Evolutionary conservation across 2,888 invertebrate genomes (phyloP).

Genomic region (Scaptomyza parva): DNA sequence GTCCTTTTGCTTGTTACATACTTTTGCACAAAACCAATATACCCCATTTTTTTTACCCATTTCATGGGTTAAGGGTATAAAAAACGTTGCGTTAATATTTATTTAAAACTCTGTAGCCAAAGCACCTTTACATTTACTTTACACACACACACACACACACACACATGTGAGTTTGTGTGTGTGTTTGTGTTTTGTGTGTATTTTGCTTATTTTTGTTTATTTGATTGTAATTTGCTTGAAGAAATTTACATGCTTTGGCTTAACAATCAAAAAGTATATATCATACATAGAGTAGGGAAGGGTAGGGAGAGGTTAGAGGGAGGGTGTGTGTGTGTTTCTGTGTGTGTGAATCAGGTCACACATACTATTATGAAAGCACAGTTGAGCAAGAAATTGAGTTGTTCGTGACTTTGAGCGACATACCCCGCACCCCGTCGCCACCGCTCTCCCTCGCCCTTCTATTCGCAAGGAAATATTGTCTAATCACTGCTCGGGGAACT

Average conservation of each 20-base stretch:
- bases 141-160: background rate
- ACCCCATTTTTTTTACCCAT: too few species aligned
- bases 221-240: conserved; percentile 72
- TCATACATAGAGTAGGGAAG: conserved; percentile 34
- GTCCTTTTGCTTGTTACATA: too few species aligned
- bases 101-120: conserved; percentile 59
- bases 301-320: background rate
- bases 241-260: conserved; percentile 76
- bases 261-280: conserved; percentile 61
- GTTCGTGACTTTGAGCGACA: conserved; percentile 42
- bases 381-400: conserved; percentile 58
- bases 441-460: background rate
- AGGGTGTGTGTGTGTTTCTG: background rate
- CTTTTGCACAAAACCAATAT: too few species aligned
- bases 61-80: too few species aligned
- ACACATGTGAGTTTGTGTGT: background rate
- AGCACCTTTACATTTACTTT: conserved; percentile 12
- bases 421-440: background rate
- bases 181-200: too few species aligned
- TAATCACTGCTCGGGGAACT: conserved; percentile 72
- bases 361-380: conserved; percentile 28
- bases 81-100: conserved; percentile 72
- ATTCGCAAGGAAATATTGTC: conserved; percentile 50
- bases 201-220: conserved; percentile 59
- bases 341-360: conserved; percentile 1